phyloP scores from a whole-genome alignment of 2,113 vertebrate species.

The Prunella himalayana region DNA sequence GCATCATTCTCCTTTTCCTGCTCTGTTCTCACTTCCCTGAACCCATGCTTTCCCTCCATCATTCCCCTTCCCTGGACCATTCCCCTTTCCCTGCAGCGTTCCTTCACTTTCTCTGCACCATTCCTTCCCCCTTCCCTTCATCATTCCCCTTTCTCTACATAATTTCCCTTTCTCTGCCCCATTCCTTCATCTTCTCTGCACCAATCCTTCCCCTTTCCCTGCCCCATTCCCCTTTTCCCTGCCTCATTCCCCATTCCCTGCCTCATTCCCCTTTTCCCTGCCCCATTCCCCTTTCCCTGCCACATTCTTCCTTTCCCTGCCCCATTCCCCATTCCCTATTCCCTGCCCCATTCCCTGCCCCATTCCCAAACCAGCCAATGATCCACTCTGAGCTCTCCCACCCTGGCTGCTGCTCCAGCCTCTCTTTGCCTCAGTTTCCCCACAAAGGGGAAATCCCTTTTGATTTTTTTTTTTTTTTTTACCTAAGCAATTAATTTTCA shows the following conservation, averaged over 20 bases:
- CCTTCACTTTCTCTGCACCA: too few relatives aligned
- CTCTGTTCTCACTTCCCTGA: too few relatives aligned
- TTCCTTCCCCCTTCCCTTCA: too few relatives aligned
- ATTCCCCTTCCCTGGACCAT: too few relatives aligned
- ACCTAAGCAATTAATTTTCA: neutral
- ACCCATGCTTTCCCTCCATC: too few relatives aligned
- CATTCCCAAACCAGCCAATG: neutral
- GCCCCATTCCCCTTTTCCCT: neutral
- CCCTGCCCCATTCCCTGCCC: too few relatives aligned
- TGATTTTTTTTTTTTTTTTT: neutral
- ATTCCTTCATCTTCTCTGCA: too few relatives aligned
- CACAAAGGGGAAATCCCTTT: neutral
- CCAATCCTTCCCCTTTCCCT: too few relatives aligned
- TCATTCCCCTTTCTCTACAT: neutral
- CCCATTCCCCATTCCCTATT: too few relatives aligned
- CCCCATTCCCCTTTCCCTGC: neutral
- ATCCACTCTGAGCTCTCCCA: neutral
- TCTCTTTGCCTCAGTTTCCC: neutral
- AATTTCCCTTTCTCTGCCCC: neutral
- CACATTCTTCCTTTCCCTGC: neutral
- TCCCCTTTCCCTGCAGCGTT: neutral
- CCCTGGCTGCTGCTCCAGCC: accelerated
- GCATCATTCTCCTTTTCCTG: accelerated
- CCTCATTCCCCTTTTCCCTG: accelerated
- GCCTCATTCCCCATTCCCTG: neutral